Conservation (phyloP, 2,113 vertebrate species). For the Petromus typicus region DNA sequence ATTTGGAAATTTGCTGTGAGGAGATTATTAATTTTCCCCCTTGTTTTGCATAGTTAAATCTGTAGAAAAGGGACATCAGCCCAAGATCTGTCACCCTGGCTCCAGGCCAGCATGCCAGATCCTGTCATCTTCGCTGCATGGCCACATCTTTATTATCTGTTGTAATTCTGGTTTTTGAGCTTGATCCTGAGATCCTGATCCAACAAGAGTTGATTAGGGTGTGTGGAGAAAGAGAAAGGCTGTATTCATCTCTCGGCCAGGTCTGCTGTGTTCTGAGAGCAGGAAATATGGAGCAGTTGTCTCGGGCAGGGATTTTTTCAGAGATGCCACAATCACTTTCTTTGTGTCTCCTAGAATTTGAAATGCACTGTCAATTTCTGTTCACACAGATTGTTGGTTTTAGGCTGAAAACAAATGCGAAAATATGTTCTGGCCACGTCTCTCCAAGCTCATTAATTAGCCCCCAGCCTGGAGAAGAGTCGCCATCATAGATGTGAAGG, state of each 20-base stretch:
- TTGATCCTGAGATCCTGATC: slow-evolving; percentile 48
- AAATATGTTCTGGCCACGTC: neutral
- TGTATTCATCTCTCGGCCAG: slow-evolving; percentile 27
- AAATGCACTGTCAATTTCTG: slow-evolving; percentile 33
- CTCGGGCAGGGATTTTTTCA: neutral
- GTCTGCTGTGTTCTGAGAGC: slow-evolving; percentile 3
- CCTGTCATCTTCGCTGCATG: slow-evolving; percentile 65
- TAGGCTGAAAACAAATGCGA: neutral
- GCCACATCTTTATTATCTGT: slow-evolving; percentile 76
- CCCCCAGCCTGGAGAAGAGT: neutral
- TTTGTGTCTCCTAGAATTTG: slow-evolving; percentile 1
- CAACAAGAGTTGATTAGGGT: slow-evolving; percentile 50
- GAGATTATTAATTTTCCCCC: neutral
- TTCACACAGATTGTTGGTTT: neutral
- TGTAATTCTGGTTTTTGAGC: slow-evolving; percentile 74
- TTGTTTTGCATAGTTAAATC: slow-evolving; percentile 52
- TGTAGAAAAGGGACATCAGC: slow-evolving; percentile 57
- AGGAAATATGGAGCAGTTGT: neutral
- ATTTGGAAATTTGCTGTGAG: slow-evolving; percentile 19
- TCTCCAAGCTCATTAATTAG: neutral
- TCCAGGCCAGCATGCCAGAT: slow-evolving; percentile 59
- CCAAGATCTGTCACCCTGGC: slow-evolving; percentile 66
- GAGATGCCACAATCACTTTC: neutral
- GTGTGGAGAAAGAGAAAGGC: slow-evolving; percentile 47
- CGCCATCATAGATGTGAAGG: neutral